phyloP scores from a whole-genome alignment of 1,140 invertebrate species.

The Drosophila cardini region DNA sequence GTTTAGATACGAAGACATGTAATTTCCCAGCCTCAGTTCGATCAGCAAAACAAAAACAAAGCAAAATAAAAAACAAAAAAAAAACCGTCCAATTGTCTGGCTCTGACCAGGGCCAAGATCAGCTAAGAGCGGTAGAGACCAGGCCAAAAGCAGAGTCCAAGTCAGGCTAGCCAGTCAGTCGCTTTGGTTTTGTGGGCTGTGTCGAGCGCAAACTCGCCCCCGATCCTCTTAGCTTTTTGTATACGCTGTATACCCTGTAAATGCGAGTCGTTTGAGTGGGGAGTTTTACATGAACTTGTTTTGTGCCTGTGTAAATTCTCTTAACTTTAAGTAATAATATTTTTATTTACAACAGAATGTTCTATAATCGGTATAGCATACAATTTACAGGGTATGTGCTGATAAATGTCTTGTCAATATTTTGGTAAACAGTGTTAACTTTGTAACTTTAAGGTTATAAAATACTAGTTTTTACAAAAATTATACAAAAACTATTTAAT shows the following conservation, averaged over 20 bases:
- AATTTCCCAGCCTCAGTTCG: slow-evolving; percentile 69
- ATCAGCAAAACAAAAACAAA: slow-evolving; percentile 17
- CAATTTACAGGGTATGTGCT: slow-evolving; percentile 1
- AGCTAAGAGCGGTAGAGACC: slow-evolving; percentile 1
- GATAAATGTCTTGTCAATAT: not conserved
- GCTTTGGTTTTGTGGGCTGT: slow-evolving; percentile 24
- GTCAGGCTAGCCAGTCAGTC: slow-evolving; percentile 27
- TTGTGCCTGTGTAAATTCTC: not conserved
- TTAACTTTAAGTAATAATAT: not conserved
- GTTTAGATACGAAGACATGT: slow-evolving; percentile 81
- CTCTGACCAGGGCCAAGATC: slow-evolving; percentile 16
- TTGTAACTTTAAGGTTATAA: not conserved
- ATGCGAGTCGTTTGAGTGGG: not conserved
- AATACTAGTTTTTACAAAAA: not conserved
- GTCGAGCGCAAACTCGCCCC: slow-evolving; percentile 17
- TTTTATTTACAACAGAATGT: not conserved
- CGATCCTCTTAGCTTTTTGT: slow-evolving; percentile 12
- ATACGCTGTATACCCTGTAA: slow-evolving; percentile 1
- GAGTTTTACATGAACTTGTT: no score
- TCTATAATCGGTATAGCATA: no score
- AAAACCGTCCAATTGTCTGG: slow-evolving; percentile 28
- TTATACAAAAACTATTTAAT: not conserved
- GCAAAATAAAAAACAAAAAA: not conserved
- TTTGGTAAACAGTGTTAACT: not conserved
- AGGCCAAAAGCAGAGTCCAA: not conserved